Evolutionary conservation across 2,113 vertebrate species (phyloP).

Genomic region (Fregetta grallaria): DNA sequence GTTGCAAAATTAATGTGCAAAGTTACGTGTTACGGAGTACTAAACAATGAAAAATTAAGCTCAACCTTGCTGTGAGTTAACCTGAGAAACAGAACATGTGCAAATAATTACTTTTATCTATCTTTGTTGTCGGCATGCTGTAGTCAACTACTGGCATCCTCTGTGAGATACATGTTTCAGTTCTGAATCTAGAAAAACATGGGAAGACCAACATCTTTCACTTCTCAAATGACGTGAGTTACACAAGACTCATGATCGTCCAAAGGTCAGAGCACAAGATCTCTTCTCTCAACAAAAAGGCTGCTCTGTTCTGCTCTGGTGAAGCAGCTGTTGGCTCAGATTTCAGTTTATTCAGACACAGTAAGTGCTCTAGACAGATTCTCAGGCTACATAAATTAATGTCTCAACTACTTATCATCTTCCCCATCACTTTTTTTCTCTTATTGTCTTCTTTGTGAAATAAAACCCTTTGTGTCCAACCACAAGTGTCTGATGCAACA

Average conservation of each 20-base stretch:
- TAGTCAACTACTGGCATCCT: not conserved
- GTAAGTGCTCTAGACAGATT: not conserved
- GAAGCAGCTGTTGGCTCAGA: conserved; percentile 22
- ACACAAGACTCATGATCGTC: not conserved
- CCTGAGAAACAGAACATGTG: not conserved
- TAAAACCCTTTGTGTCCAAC: not conserved
- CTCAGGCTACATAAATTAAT: not conserved
- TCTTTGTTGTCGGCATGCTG: not conserved
- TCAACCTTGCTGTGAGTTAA: not conserved
- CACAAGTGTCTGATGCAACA: not conserved
- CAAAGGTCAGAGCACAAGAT: conserved; percentile 9
- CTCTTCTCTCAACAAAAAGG: not conserved
- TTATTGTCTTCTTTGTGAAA: not conserved
- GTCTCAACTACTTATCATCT: not conserved
- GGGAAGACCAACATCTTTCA: not conserved
- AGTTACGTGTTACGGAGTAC: not conserved
- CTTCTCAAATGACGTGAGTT: not conserved
- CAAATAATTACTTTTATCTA: not conserved
- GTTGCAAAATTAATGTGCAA: not conserved
- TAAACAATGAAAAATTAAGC: not conserved
- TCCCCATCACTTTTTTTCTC: not conserved
- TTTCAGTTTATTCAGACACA: conserved; percentile 24
- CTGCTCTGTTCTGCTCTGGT: not conserved
- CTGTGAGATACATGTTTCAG: not conserved
- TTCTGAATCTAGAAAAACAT: not conserved